These are phyloP conservation scores for Telmatochromis sp. DNA, from an alignment of 2,113 vertebrate species.

Conservation along the genomic window DNA sequence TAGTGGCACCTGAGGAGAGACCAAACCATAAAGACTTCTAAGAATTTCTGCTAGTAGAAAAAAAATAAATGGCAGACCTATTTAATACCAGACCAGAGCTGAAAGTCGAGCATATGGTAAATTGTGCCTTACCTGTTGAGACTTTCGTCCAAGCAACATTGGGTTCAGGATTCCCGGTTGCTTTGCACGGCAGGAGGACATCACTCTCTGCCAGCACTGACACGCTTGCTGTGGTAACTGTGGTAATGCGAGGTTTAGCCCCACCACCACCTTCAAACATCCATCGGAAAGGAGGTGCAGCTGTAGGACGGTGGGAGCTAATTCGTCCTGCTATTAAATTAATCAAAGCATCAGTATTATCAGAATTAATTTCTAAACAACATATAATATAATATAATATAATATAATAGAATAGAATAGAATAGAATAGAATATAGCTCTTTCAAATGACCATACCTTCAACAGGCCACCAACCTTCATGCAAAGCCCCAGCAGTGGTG, in stretches of 20 bases:
- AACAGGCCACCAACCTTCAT: constrained; percentile 48
- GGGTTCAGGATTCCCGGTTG: constrained; percentile 66
- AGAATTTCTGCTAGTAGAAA: background rate
- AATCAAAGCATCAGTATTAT: background rate
- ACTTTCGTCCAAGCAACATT: constrained; percentile 74
- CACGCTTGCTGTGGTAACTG: constrained; percentile 51
- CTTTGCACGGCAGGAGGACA: constrained; percentile 64
- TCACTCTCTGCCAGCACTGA: constrained; percentile 69
- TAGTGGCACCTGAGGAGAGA: constrained; percentile 63
- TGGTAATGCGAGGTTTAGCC: constrained; percentile 62
- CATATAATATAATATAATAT: background rate
- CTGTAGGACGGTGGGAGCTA: constrained; percentile 38
- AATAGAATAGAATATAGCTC: background rate
- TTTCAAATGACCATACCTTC: constrained; percentile 1
- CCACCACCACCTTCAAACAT: constrained; percentile 34
- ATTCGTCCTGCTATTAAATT: background rate
- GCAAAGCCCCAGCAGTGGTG: constrained; percentile 17
- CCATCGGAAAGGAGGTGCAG: constrained; percentile 57
- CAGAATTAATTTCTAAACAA: background rate
- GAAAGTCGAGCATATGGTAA: background rate
- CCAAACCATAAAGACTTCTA: background rate
- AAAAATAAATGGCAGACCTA: background rate
- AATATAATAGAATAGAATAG: background rate
- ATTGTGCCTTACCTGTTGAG: constrained; percentile 65
- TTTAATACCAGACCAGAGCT: background rate